Conservation (phyloP, 2,113 vertebrate species). For the Oncorhynchus kisutch region DNA sequence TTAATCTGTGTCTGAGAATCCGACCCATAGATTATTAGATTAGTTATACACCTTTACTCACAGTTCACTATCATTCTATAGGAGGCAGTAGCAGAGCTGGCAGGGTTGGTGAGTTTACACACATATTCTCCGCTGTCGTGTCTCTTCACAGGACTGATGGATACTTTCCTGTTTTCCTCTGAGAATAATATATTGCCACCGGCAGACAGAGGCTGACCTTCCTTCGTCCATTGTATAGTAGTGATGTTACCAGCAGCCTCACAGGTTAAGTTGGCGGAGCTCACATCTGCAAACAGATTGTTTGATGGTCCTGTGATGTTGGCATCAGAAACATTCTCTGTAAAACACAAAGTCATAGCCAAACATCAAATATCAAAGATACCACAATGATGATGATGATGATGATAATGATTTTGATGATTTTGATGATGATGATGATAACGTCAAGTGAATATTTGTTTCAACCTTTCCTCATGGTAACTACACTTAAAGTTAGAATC, state of each 20-base stretch:
- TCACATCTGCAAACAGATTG: slow-evolving; percentile 2
- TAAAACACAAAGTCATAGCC: neutral
- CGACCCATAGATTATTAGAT: no score
- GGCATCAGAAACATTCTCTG: slow-evolving; percentile 17
- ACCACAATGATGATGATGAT: no score
- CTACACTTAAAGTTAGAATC: no score
- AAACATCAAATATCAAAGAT: neutral
- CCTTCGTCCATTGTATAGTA: slow-evolving; percentile 30
- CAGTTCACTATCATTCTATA: slow-evolving; percentile 33
- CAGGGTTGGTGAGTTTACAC: slow-evolving; percentile 29
- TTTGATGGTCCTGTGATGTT: neutral
- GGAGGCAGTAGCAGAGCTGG: neutral
- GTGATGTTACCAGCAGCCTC: neutral
- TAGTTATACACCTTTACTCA: slow-evolving; percentile 21
- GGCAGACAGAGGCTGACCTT: slow-evolving; percentile 7
- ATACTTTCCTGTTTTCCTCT: slow-evolving; percentile 21
- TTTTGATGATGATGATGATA: no score
- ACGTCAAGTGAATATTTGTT: no score
- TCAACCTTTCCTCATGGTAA: no score
- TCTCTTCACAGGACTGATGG: slow-evolving; percentile 13
- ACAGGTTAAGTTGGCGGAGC: slow-evolving; percentile 21
- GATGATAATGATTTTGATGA: no score
- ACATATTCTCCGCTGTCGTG: slow-evolving; percentile 28
- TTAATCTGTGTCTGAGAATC: no score
- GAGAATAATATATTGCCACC: slow-evolving; percentile 26